Conservation (phyloP, 92 coral and sea anemone genomes). For the Micromussa lordhowensis region DNA sequence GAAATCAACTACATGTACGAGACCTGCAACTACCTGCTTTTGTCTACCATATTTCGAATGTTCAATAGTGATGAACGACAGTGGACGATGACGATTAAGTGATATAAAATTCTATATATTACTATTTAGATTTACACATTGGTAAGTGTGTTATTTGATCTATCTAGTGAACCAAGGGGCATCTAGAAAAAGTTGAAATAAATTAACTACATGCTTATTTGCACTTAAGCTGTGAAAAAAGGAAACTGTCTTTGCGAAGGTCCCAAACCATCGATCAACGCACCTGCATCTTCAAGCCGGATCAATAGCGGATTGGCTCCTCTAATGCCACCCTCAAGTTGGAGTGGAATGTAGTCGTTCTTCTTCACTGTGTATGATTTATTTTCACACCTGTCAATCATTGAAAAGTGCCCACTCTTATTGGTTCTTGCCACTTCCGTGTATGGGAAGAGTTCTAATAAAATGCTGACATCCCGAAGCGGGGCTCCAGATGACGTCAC, state of each 20-base stretch:
- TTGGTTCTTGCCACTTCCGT: slow-evolving; percentile 22
- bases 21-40: too few species aligned
- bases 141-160: too few species aligned
- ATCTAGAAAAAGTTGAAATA: too few species aligned
- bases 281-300: slow-evolving; percentile 22
- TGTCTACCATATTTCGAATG: too few species aligned
- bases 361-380: neutral
- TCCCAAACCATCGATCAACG: neutral
- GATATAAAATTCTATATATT: too few species aligned
- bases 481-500: slow-evolving; percentile 18
- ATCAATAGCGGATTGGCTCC: neutral
- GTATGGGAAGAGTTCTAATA: neutral
- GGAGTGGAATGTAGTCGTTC: slow-evolving; percentile 7
- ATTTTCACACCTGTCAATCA: slow-evolving; percentile 6
- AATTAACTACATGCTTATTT: too few species aligned
- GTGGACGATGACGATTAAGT: too few species aligned
- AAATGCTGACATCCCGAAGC: slow-evolving; percentile 1
- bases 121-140: too few species aligned
- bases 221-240: too few species aligned
- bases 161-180: too few species aligned
- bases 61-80: too few species aligned
- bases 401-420: slow-evolving; percentile 18
- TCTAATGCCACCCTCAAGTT: neutral
- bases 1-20: neutral
- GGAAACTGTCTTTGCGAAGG: too few species aligned